A percentile compares a stretch with the other conserved stretches of the same genome.
phyloP scores from a whole-genome alignment of 2,113 vertebrate species.

The Lophura nycthemera region DNA sequence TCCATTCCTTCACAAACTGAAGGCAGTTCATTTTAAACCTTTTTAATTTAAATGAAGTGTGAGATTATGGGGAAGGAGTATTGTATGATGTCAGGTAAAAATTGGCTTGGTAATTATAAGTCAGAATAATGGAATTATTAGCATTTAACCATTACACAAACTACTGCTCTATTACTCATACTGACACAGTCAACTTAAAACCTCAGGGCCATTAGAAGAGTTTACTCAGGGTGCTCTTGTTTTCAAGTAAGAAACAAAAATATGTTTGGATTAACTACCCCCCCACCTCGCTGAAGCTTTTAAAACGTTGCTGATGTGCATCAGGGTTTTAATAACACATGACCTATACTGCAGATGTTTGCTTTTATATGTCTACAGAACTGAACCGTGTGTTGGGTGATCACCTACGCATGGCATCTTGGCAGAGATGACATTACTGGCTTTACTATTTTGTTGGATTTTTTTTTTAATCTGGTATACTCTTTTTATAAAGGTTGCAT shows the following conservation, averaged over 20 bases:
- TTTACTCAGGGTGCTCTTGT: not conserved
- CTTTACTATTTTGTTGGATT: not conserved
- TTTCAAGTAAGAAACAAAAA: not conserved
- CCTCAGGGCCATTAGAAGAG: not conserved
- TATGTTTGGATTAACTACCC: not conserved
- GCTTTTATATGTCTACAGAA: not conserved
- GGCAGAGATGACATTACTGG: not conserved
- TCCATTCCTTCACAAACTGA: not conserved
- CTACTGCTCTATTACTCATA: not conserved
- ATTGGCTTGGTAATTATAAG: not conserved
- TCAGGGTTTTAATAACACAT: not conserved
- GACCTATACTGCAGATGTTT: not conserved
- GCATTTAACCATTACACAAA: not conserved
- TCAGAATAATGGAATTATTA: constrained; percentile 3
- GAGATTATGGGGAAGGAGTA: not conserved
- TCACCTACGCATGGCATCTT: not conserved
- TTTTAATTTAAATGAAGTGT: not conserved
- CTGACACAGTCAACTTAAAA: not conserved
- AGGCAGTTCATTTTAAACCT: not conserved
- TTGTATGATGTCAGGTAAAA: not conserved
- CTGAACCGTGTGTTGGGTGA: not conserved
- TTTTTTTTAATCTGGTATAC: constrained; percentile 1
- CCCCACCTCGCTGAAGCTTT: not conserved
- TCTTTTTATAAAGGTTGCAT: constrained; percentile 30
- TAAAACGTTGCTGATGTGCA: not conserved